These are phyloP conservation scores for Pseudomyrmex cubaensis DNA, from an alignment of 1,140 invertebrate species.

Conservation along the genomic window DNA sequence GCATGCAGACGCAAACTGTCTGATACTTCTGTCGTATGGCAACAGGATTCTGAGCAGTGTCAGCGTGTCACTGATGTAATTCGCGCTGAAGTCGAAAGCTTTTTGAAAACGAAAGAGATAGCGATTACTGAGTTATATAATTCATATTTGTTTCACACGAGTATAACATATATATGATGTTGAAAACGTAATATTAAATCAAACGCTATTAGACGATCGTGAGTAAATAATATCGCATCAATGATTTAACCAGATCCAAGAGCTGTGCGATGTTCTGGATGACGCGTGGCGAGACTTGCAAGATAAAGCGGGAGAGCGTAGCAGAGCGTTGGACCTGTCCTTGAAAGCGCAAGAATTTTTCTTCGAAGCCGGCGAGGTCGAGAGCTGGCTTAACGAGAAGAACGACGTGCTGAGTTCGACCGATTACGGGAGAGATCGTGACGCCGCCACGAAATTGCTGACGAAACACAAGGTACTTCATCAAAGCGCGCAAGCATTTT, in stretches of 20 bases:
- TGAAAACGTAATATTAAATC: constrained; percentile 9
- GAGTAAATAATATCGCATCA: constrained; percentile 28
- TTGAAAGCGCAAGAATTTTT: constrained; percentile 95
- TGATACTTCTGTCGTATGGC: constrained; percentile 33
- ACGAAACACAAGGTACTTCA: constrained; percentile 94
- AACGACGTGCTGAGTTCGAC: constrained; percentile 92
- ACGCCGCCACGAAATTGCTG: constrained; percentile 95
- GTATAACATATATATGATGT: background rate
- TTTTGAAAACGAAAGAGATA: constrained; percentile 1
- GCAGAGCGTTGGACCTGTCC: constrained; percentile 93
- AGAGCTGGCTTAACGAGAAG: constrained; percentile 96
- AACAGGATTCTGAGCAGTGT: constrained; percentile 5
- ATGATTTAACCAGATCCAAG: constrained; percentile 85
- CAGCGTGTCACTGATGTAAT: background rate
- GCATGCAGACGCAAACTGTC: constrained; percentile 46
- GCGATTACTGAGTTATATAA: constrained; percentile 23
- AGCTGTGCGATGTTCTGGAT: constrained; percentile 88
- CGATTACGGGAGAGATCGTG: constrained; percentile 95
- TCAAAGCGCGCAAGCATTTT: background rate
- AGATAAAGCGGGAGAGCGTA: constrained; percentile 89
- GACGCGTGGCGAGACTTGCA: constrained; percentile 90
- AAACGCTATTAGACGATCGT: background rate
- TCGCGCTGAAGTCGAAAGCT: background rate
- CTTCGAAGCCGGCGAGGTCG: constrained; percentile 96
- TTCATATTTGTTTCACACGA: constrained; percentile 23